These are phyloP conservation scores for Toxotes chatareus DNA, from an alignment of 2,113 vertebrate genomes.

Conservation along the genomic window DNA sequence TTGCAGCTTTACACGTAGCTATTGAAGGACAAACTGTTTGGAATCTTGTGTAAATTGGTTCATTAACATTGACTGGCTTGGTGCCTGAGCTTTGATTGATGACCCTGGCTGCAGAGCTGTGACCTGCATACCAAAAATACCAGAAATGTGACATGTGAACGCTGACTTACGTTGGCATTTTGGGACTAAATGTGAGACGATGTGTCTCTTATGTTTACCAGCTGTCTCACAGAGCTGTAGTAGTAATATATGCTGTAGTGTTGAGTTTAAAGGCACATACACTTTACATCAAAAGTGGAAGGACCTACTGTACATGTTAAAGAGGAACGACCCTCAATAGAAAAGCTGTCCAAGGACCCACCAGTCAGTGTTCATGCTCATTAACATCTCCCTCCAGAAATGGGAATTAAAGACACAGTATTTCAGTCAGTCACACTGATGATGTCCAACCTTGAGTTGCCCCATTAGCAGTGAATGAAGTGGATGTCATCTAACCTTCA, in stretches of 20 bases:
- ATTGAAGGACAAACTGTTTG: not conserved
- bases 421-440: slow-evolving; percentile 28
- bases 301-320: not conserved
- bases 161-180: not conserved
- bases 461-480: slow-evolving; percentile 21
- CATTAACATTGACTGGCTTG: not conserved
- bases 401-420: slow-evolving; percentile 1
- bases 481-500: slow-evolving; percentile 34
- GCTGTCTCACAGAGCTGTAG: not conserved
- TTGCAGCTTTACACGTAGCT: not conserved
- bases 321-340: not conserved
- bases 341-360: slow-evolving; percentile 10
- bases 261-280: slow-evolving; percentile 11
- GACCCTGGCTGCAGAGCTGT: slow-evolving; percentile 14
- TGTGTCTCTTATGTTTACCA: not conserved
- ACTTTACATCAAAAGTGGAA: not conserved
- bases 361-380: slow-evolving; percentile 4
- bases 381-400: not conserved
- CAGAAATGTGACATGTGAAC: not conserved
- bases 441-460: slow-evolving; percentile 17
- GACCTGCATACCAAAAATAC: slow-evolving; percentile 23
- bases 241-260: not conserved
- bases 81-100: slow-evolving; percentile 3
- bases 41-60: not conserved
- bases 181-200: slow-evolving; percentile 16